A percentile compares a stretch with the other conserved stretches of the same genome.
Evolutionary conservation across 2,113 vertebrate species (phyloP).

Genomic region (Choloepus hoffmanni): DNA sequence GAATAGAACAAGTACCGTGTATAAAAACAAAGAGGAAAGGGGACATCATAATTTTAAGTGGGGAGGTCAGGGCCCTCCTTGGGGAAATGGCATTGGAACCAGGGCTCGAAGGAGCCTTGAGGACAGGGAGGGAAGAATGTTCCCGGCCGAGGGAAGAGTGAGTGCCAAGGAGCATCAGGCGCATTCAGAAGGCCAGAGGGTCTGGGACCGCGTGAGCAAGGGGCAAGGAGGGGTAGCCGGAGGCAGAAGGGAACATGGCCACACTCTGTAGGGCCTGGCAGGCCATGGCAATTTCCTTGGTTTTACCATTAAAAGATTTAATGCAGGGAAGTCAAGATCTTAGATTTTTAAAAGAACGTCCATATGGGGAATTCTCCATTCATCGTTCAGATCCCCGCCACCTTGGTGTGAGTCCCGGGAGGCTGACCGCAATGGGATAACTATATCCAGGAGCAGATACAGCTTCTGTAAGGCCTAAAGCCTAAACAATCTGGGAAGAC

Average conservation of each 20-base stretch:
- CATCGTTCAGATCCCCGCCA: not conserved
- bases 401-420: not conserved
- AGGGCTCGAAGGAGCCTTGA: not conserved
- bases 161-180: not conserved
- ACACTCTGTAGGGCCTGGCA: not conserved
- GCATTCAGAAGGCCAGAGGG: not conserved
- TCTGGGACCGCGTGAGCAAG: not conserved
- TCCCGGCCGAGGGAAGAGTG: not conserved
- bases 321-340: not conserved
- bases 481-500: too few species aligned
- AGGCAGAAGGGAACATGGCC: fast-evolving
- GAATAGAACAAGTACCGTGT: not conserved
- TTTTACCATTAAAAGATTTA: not conserved
- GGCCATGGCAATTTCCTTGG: not conserved
- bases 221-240: not conserved
- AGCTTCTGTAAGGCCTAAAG: not conserved
- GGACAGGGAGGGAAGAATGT: not conserved
- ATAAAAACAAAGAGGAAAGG: not conserved
- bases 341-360: not conserved
- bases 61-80: fast-evolving
- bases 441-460: not conserved
- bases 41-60: not conserved
- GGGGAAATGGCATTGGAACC: not conserved
- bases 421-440: not conserved
- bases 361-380: not conserved